Conservation (phyloP, 2,888 invertebrate species). For the Euclidia mi region DNA sequence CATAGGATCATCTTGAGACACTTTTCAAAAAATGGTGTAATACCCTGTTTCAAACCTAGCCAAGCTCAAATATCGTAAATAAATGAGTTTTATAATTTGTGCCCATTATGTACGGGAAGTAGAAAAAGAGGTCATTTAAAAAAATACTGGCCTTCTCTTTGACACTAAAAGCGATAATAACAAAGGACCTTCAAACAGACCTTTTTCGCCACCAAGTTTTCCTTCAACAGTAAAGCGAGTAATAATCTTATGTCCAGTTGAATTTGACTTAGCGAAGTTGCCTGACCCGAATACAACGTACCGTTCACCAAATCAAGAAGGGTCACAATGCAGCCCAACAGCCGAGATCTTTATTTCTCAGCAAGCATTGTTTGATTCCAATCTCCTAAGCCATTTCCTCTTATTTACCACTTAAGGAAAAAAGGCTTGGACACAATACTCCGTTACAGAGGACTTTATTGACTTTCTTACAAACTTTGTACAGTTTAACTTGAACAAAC, state of each 20-base stretch:
- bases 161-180: no score
- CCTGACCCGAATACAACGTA: neutral
- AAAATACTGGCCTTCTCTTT: no score
- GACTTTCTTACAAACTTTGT: constrained; percentile 33
- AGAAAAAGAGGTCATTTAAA: no score
- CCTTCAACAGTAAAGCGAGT: no score
- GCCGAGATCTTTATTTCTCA: constrained; percentile 11
- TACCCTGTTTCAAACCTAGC: no score
- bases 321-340: constrained; percentile 5
- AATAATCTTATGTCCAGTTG: neutral
- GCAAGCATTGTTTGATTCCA: constrained; percentile 16
- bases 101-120: no score
- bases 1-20: no score
- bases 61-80: no score
- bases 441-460: constrained; percentile 29
- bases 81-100: no score
- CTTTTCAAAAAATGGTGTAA: no score
- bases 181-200: no score
- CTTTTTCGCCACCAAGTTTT: no score
- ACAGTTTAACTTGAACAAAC: constrained; percentile 29
- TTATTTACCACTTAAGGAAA: constrained; percentile 24
- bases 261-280: neutral
- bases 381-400: constrained; percentile 18
- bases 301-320: constrained; percentile 6
- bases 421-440: constrained; percentile 19